Evolutionary conservation across 2,113 vertebrate species (phyloP).

Genomic region (Urocynchramus pylzowi): DNA sequence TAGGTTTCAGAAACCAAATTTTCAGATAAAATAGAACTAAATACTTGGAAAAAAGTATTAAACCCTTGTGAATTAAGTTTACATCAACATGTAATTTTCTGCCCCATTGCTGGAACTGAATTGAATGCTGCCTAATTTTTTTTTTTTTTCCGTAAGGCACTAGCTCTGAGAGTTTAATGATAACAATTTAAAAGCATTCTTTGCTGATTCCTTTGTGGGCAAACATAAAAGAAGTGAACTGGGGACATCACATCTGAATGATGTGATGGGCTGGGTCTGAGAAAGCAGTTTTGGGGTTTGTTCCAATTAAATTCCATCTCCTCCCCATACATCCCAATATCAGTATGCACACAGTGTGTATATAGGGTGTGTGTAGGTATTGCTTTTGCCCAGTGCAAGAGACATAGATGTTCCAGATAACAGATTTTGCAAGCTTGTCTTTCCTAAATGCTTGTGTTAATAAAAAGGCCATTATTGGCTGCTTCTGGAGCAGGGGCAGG

Average conservation of each 20-base stretch:
- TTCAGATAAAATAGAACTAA: not conserved
- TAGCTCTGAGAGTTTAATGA: not conserved
- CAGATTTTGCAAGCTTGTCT: not conserved
- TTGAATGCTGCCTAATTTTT: not conserved
- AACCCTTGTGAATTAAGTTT: not conserved
- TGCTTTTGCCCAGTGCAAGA: not conserved
- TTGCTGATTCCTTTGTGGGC: not conserved
- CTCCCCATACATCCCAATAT: accelerated
- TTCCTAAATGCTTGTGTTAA: not conserved
- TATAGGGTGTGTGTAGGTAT: not conserved
- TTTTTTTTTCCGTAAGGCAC: not conserved
- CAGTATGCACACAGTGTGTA: not conserved
- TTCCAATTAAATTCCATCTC: not conserved
- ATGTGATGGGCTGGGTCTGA: not conserved
- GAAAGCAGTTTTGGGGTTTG: not conserved
- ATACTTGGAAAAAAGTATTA: not conserved
- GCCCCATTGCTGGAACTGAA: not conserved
- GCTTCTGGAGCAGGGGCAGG: not conserved
- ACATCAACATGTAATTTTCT: not conserved
- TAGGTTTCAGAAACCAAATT: not conserved
- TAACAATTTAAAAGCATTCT: not conserved
- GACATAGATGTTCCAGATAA: not conserved
- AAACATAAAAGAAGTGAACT: not conserved
- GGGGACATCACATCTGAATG: not conserved
- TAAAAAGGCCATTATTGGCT: not conserved